Conservation (phyloP, 2,113 vertebrate species). For the Anoura caudifer region DNA sequence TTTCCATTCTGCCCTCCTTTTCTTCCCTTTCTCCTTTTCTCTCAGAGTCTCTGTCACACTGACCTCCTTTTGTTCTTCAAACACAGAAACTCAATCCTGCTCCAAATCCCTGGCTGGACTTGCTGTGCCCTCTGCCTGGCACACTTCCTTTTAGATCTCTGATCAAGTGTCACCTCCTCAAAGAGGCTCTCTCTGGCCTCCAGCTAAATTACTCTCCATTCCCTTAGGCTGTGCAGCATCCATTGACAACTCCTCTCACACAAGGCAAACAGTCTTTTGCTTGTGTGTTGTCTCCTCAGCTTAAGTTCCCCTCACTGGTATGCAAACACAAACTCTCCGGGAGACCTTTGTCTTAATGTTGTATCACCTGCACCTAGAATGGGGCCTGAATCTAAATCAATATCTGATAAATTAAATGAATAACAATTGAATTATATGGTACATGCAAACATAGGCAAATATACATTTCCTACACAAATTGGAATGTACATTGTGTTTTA, state of each 20-base stretch:
- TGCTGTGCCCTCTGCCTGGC: neutral
- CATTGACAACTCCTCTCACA: neutral
- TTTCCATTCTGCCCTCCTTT: neutral
- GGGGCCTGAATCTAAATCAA: neutral
- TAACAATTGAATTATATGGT: neutral
- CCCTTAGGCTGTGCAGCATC: neutral
- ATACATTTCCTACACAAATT: neutral
- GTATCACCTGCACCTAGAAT: neutral
- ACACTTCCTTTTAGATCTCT: neutral
- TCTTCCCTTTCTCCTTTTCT: neutral
- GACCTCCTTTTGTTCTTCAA: neutral
- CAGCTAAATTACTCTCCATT: neutral
- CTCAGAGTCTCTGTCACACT: neutral
- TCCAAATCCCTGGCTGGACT: neutral
- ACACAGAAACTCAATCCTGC: neutral
- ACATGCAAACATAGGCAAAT: neutral
- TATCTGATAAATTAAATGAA: neutral
- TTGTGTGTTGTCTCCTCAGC: neutral
- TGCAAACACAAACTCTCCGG: neutral
- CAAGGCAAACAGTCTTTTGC: neutral
- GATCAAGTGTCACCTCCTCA: neutral
- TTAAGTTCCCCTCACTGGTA: neutral
- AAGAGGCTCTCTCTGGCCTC: neutral
- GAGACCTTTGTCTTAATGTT: neutral
- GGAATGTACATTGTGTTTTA: neutral